phyloP scores from a whole-genome alignment of 1,140 invertebrate genomes.

The Gonatopus flavifemur region DNA sequence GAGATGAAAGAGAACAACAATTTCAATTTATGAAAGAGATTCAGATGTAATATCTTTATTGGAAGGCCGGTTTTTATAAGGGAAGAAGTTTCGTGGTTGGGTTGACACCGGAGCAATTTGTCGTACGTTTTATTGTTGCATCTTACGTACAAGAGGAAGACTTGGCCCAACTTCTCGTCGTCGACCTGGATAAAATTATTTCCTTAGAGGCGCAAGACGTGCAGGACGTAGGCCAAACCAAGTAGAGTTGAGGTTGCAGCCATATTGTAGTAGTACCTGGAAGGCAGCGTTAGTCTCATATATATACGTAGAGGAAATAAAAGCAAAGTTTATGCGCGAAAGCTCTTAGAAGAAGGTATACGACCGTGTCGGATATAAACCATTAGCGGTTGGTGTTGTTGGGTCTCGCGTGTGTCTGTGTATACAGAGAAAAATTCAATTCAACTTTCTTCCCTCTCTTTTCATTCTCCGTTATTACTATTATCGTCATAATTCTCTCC shows the following conservation, averaged over 20 bases:
- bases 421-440: slow-evolving; percentile 36
- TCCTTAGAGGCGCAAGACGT: slow-evolving; percentile 24
- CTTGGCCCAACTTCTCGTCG: too few species aligned
- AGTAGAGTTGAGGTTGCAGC: too few species aligned
- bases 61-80: too few species aligned
- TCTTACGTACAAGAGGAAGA: slow-evolving; percentile 21
- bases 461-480: background rate
- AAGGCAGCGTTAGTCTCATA: too few species aligned
- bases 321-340: slow-evolving; percentile 30
- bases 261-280: too few species aligned
- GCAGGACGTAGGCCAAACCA: too few species aligned
- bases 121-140: slow-evolving; percentile 34
- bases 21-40: too few species aligned
- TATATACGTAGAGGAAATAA: slow-evolving; percentile 29
- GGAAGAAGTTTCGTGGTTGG: slow-evolving; percentile 23
- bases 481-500: background rate
- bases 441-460: slow-evolving; percentile 4
- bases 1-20: too few species aligned
- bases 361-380: background rate
- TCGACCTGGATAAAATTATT: slow-evolving; percentile 32
- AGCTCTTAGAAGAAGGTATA: slow-evolving; percentile 24
- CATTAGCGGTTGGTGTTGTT: background rate
- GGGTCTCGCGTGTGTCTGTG: background rate
- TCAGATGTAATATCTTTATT: too few species aligned
- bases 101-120: slow-evolving; percentile 33